A percentile compares a stretch with the other conserved stretches of the same genome.
Evolutionary conservation across 2,888 invertebrate genomes (phyloP).

Genomic region (Noctuana brunneofusca): DNA sequence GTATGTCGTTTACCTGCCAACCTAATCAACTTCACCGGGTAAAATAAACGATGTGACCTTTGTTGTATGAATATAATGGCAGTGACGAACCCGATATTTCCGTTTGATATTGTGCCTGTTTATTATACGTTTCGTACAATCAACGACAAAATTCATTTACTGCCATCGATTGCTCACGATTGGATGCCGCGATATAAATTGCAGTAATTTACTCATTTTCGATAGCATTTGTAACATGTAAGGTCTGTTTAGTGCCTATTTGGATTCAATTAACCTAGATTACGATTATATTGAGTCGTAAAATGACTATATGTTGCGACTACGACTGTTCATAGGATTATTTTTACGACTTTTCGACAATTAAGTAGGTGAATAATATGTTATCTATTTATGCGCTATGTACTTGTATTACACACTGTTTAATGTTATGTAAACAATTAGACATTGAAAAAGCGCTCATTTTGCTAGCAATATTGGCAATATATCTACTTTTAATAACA

Average conservation of each 20-base stretch:
- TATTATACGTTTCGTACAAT: conserved; percentile 59
- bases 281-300: conserved; percentile 42
- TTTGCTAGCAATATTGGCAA: no score
- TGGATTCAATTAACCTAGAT: conserved; percentile 46
- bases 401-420: not conserved
- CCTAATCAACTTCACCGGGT: conserved; percentile 49
- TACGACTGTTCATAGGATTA: conserved; percentile 40
- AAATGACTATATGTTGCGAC: conserved; percentile 40
- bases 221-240: conserved; percentile 40
- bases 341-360: conserved; percentile 37
- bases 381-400: conserved; percentile 22
- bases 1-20: conserved; percentile 13
- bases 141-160: conserved; percentile 49
- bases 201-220: conserved; percentile 40
- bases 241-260: conserved; percentile 43
- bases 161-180: conserved; percentile 36
- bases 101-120: conserved; percentile 66
- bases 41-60: conserved; percentile 60
- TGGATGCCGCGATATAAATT: conserved; percentile 38
- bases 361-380: conserved; percentile 32
- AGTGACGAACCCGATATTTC: conserved; percentile 70
- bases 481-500: no score
- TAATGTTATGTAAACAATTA: no score
- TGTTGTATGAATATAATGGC: conserved; percentile 67
- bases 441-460: no score